Evolutionary conservation across 2,113 vertebrate species (phyloP).

Genomic region (Chloropsis hardwickii): DNA sequence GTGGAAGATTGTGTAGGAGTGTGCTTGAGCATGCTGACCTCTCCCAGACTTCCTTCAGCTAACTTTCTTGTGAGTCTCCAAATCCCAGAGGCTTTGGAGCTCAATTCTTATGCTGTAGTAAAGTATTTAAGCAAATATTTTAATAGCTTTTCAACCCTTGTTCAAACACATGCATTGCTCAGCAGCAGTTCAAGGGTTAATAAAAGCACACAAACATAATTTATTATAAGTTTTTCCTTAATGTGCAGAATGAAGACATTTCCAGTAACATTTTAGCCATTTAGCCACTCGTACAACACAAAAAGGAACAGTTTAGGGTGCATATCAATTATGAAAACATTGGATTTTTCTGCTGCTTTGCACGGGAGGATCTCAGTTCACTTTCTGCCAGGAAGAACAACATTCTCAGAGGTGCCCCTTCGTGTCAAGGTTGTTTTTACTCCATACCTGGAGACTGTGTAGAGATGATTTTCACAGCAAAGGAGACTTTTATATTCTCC

Average conservation of each 20-base stretch:
- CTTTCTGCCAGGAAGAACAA: neutral
- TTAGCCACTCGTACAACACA: neutral
- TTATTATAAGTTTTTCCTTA: neutral
- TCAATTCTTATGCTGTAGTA: neutral
- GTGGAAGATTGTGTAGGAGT: slow-evolving; percentile 11
- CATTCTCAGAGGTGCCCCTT: neutral
- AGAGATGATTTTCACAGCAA: neutral
- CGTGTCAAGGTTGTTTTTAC: neutral
- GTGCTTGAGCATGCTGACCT: neutral
- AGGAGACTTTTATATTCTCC: neutral
- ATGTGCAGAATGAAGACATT: neutral
- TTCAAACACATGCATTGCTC: slow-evolving; percentile 28
- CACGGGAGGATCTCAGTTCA: neutral
- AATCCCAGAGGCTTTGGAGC: slow-evolving; percentile 23
- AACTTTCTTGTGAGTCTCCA: neutral
- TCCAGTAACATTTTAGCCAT: neutral
- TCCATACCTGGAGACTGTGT: neutral
- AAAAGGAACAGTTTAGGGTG: neutral
- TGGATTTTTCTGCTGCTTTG: neutral
- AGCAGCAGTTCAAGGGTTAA: slow-evolving; percentile 40
- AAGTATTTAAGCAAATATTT: slow-evolving; percentile 54
- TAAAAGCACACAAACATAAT: slow-evolving; percentile 23
- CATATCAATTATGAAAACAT: neutral
- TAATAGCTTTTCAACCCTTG: slow-evolving; percentile 43
- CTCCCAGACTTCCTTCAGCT: slow-evolving; percentile 9